Evolutionary conservation across 2,888 invertebrate species (phyloP).

Genomic region (Bombyx huttoni): DNA sequence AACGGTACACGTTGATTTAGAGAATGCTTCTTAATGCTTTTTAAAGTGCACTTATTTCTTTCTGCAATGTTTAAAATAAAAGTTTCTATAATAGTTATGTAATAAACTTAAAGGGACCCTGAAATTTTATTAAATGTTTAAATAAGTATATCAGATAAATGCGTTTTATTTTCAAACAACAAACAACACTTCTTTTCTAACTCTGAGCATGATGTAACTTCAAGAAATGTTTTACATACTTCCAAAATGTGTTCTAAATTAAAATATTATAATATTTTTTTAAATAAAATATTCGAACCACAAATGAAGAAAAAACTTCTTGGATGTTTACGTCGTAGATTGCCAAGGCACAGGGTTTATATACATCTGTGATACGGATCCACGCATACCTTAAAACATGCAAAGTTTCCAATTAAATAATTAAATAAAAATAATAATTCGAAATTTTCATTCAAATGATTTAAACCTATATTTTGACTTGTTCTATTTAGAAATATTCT

Average conservation of each 20-base stretch:
- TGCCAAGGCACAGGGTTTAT: conserved; percentile 79
- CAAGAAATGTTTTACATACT: conserved; percentile 11
- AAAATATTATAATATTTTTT: conserved; percentile 3
- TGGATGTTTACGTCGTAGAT: conserved; percentile 31
- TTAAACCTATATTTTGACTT: no score
- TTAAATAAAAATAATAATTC: no score
- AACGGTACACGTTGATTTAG: conserved; percentile 1
- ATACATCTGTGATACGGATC: conserved; percentile 75
- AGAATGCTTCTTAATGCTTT: conserved; percentile 27
- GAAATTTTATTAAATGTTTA: conserved; percentile 17
- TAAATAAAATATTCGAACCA: conserved; percentile 3
- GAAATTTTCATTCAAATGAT: no score
- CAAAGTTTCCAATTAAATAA: not conserved
- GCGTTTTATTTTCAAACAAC: conserved; percentile 13
- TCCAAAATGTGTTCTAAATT: conserved; percentile 4
- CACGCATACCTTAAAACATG: conserved; percentile 70
- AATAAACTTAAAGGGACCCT: conserved; percentile 44
- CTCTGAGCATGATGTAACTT: not conserved
- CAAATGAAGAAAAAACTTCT: conserved; percentile 8
- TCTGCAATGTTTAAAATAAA: conserved; percentile 13
- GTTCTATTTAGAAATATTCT: no score
- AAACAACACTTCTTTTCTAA: not conserved
- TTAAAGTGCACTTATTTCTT: conserved; percentile 31
- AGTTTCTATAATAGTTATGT: not conserved
- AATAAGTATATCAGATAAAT: conserved; percentile 4